A percentile compares a stretch with the other conserved stretches of the same genome.
These are phyloP conservation scores for Brachyopa scutellaris DNA, from an alignment of 2,888 invertebrate species.

Conservation along the genomic window DNA sequence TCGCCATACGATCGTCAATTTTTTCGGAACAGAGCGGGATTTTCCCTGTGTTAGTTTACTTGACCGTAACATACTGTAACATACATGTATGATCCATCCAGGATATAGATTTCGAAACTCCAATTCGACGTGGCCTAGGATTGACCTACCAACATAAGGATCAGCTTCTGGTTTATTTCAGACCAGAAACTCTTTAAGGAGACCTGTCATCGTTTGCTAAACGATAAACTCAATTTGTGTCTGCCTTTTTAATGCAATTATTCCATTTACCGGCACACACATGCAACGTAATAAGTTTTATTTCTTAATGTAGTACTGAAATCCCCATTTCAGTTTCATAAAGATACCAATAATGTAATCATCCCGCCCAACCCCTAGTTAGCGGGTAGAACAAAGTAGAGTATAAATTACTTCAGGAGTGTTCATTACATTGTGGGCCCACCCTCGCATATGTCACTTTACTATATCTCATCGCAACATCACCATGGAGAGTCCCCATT, in stretches of 20 bases:
- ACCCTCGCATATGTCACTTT: not conserved
- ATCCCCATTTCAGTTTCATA: not conserved
- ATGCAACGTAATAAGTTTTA: not conserved
- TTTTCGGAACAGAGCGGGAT: too few species aligned
- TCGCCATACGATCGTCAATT: too few species aligned
- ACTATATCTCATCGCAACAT: slow-evolving; percentile 2
- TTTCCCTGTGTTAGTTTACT: too few species aligned
- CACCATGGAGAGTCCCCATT: not conserved
- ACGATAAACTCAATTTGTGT: too few species aligned
- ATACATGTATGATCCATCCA: too few species aligned
- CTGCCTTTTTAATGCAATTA: too few species aligned
- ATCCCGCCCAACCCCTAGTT: slow-evolving; percentile 21
- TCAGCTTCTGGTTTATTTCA: too few species aligned
- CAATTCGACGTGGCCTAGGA: too few species aligned
- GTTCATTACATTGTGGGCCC: slow-evolving; percentile 39
- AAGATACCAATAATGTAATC: slow-evolving; percentile 5
- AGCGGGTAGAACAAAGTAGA: slow-evolving; percentile 42
- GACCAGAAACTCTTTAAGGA: not conserved
- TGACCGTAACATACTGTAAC: too few species aligned
- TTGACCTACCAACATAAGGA: too few species aligned
- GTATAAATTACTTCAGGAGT: slow-evolving; percentile 56
- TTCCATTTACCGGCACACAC: not conserved
- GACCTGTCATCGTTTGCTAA: not conserved
- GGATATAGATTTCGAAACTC: too few species aligned
- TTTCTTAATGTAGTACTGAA: not conserved